These are phyloP conservation scores for Acanthochromis polyacanthus DNA, from an alignment of 2,113 vertebrate genomes.

Conservation along the genomic window DNA sequence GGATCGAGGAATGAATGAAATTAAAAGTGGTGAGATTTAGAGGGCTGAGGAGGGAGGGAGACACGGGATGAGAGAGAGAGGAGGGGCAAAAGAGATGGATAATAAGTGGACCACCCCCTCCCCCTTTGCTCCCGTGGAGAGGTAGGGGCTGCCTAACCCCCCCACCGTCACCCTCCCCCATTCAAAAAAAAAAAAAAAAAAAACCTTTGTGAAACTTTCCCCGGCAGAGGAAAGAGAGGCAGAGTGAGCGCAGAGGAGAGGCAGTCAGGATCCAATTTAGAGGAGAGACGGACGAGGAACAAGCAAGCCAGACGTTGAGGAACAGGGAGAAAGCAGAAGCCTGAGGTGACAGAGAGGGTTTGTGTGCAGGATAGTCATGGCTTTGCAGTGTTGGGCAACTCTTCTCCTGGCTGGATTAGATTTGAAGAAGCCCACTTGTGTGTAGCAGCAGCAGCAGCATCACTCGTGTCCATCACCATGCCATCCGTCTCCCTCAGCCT, in stretches of 20 bases:
- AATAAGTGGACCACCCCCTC: conserved; percentile 82
- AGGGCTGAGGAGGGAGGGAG: conserved; percentile 74
- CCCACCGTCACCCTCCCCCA: conserved; percentile 37
- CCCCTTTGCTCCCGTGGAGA: conserved; percentile 84
- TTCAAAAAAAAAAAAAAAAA: conserved; percentile 22
- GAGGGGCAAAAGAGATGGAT: conserved; percentile 82
- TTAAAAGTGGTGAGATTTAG: conserved; percentile 82
- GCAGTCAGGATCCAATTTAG: conserved; percentile 64
- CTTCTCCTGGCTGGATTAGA: conserved; percentile 67
- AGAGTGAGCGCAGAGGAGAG: conserved; percentile 67
- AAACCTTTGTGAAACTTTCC: conserved; percentile 84
- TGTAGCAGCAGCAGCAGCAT: conserved; percentile 62
- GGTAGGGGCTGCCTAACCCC: conserved; percentile 77
- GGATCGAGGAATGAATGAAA: conserved; percentile 83
- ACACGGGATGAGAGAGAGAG: conserved; percentile 69
- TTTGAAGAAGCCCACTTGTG: conserved; percentile 47
- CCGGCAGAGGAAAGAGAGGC: conserved; percentile 70
- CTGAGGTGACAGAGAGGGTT: conserved; percentile 32
- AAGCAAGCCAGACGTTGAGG: conserved; percentile 41
- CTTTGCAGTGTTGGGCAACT: conserved; percentile 52
- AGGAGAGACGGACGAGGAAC: conserved; percentile 49
- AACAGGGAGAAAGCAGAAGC: conserved; percentile 21
- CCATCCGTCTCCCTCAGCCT: conserved; percentile 85
- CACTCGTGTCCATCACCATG: conserved; percentile 74
- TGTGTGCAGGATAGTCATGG: conserved; percentile 73